Conservation (phyloP, 2,888 invertebrate genomes). For the Tenthredo mesomela region DNA sequence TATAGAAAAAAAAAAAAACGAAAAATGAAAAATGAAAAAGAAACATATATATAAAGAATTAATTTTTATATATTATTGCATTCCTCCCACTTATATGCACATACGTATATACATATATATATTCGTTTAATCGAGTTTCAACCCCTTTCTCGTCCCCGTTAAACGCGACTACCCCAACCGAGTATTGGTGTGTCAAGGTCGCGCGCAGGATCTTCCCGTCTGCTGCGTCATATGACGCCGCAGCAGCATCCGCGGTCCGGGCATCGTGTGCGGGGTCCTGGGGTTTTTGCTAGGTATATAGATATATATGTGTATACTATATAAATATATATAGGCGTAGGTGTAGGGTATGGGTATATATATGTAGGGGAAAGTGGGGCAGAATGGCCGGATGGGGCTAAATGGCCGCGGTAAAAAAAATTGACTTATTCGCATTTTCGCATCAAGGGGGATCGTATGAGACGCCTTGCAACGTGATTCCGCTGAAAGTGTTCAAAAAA, state of each 20-base stretch:
- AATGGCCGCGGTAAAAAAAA: no score
- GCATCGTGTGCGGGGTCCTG: conserved; percentile 20
- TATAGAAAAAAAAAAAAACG: not conserved
- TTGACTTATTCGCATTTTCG: no score
- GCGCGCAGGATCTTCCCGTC: conserved; percentile 42
- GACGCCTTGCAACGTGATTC: no score
- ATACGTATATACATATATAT: not conserved
- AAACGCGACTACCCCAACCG: conserved; percentile 32
- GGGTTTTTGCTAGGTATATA: not conserved
- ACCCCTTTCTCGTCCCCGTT: not conserved
- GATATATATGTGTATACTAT: not conserved
- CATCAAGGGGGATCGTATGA: no score
- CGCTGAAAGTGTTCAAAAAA: no score
- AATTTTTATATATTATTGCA: no score
- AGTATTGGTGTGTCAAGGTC: conserved; percentile 46
- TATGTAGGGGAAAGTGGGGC: no score
- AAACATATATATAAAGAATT: not conserved
- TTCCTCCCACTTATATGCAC: not conserved
- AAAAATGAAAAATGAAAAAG: not conserved
- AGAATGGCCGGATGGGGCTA: no score
- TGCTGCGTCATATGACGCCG: conserved; percentile 39
- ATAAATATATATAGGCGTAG: not conserved
- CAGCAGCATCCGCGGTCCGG: conserved; percentile 32
- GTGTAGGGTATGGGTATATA: no score
- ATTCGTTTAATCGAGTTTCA: conserved; percentile 6